A percentile compares a stretch with the other conserved stretches of the same genome.
Conservation (phyloP, 2,797 vertebrate species). For the Hippopotamyrus pictus region DNA sequence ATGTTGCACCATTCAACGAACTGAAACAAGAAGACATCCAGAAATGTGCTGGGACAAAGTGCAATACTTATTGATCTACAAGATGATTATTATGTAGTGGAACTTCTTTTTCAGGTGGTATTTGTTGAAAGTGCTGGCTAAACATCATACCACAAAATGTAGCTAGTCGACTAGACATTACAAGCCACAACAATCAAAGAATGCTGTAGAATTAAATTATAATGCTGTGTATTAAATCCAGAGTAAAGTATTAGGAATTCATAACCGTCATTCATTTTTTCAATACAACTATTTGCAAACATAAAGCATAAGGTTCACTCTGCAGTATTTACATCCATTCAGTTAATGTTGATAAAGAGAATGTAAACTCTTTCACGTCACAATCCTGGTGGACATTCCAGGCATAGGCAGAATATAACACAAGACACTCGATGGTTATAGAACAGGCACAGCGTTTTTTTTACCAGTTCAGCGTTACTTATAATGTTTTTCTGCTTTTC, state of each 20-base stretch:
- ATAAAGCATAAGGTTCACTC: background rate
- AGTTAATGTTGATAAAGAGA: background rate
- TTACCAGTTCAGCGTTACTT: background rate
- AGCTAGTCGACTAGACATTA: background rate
- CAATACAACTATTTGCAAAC: background rate
- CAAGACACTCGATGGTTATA: background rate
- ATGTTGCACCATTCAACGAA: background rate
- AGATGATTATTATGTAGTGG: background rate
- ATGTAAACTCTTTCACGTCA: conserved; percentile 2
- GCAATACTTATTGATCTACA: background rate
- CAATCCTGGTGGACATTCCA: conserved; percentile 7
- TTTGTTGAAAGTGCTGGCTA: background rate
- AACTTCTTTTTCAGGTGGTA: background rate
- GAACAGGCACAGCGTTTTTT: background rate
- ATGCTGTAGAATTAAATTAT: background rate
- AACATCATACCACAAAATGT: background rate
- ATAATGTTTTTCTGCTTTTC: background rate
- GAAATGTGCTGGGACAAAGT: background rate
- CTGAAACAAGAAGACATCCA: background rate
- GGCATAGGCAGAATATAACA: background rate
- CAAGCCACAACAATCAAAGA: background rate
- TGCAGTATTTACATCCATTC: conserved; percentile 4
- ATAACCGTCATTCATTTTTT: background rate
- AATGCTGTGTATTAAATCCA: background rate
- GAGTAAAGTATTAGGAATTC: background rate